Evolutionary conservation across 2,113 vertebrate species (phyloP).

Genomic region (Ceyx melanurus): DNA sequence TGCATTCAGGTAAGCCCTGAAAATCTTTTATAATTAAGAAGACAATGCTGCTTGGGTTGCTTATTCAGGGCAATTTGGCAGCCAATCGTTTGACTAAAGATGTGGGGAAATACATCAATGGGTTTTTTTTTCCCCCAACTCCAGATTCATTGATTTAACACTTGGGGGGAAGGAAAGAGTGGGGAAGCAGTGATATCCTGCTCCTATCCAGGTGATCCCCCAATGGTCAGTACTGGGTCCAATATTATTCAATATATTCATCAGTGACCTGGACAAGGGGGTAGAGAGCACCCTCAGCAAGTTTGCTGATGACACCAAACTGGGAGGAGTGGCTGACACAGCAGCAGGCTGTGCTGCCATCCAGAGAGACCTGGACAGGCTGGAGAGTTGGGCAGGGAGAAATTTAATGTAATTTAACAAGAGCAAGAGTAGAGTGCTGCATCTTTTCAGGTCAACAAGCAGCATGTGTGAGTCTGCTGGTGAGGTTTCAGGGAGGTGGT

Average conservation of each 20-base stretch:
- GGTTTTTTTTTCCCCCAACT: background rate
- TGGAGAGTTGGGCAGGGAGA: too few species aligned
- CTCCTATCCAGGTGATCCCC: too few species aligned
- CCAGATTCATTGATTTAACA: background rate
- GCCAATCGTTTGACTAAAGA: background rate
- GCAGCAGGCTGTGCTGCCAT: too few species aligned
- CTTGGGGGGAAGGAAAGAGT: background rate
- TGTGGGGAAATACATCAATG: background rate
- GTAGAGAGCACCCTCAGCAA: too few species aligned
- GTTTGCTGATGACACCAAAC: too few species aligned
- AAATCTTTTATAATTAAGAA: background rate
- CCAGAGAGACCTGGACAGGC: too few species aligned
- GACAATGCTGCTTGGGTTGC: background rate
- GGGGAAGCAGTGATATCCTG: background rate
- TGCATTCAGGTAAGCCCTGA: background rate
- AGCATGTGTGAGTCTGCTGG: fast-evolving
- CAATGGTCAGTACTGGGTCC: too few species aligned
- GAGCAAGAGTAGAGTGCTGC: too few species aligned
- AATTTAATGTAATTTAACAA: too few species aligned
- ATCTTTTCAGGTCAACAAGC: background rate
- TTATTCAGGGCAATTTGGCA: background rate
- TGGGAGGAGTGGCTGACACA: too few species aligned
- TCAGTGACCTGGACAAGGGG: too few species aligned
- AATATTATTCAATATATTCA: too few species aligned
- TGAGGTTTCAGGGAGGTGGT: background rate